A percentile compares a stretch with the other conserved stretches of the same genome.
Conservation (phyloP, 2,888 invertebrate genomes). For the Leucophora obtusa region DNA sequence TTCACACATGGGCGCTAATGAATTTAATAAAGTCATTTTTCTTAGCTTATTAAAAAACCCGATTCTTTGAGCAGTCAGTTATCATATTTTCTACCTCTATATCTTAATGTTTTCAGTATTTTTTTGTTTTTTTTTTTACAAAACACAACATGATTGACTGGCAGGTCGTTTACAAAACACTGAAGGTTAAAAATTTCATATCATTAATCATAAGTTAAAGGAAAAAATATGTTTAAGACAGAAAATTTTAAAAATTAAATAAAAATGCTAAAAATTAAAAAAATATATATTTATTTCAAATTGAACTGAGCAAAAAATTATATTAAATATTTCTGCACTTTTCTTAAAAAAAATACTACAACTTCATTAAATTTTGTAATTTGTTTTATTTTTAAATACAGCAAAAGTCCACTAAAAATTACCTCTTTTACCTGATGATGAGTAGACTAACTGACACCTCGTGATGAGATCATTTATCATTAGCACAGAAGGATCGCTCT, state of each 20-base stretch:
- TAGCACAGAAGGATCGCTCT: constrained; percentile 66
- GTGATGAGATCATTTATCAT: constrained; percentile 77
- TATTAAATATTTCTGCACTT: constrained; percentile 39
- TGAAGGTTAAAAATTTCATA: constrained; percentile 74
- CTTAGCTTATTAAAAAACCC: constrained; percentile 74
- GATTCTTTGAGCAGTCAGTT: constrained; percentile 59
- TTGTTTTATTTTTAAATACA: constrained; percentile 58
- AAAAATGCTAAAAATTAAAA: not conserved
- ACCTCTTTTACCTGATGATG: constrained; percentile 37
- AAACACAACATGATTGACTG: constrained; percentile 63
- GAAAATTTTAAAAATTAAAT: constrained; percentile 14
- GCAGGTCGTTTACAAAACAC: constrained; percentile 71
- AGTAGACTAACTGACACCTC: constrained; percentile 71
- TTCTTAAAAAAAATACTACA: constrained; percentile 32
- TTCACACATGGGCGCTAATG: constrained; percentile 76
- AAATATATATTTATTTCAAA: constrained; percentile 20
- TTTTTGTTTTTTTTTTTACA: constrained; percentile 18
- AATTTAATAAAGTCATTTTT: constrained; percentile 76
- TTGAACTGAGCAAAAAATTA: constrained; percentile 16
- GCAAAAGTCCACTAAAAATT: constrained; percentile 63
- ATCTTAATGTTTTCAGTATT: not conserved
- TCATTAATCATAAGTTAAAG: constrained; percentile 73
- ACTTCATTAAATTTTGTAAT: constrained; percentile 48
- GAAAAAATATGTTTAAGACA: constrained; percentile 15
- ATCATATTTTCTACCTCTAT: constrained; percentile 31